Base-by-base conservation (phyloP, 1,140 invertebrate genomes). In the Drosophila littoralis region DNA sequence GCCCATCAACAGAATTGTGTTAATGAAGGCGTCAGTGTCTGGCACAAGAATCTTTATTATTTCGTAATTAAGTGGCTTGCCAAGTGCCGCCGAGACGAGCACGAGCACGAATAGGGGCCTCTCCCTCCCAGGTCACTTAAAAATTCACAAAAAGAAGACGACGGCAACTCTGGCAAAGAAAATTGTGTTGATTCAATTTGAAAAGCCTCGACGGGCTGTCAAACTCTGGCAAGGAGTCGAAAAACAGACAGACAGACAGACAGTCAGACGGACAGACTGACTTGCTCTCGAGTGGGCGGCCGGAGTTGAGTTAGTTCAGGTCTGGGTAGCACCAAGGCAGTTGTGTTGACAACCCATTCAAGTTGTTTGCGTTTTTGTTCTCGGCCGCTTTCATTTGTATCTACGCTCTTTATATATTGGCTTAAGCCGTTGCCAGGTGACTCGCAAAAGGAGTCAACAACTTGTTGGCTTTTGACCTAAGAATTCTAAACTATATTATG, bases 61-160 rank as follows among this genome's bases (percentile, higher is more conserved):
- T 88, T 88, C 84, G 76, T 88, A 89, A 88, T 89, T 84, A 88
- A 89, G 83, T 89, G 79, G 84, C 83, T 88, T 79, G 79, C 81
- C 72, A 70, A 81, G 68, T 74, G 67, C 50, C 28, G 66, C 6
- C 13, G 42, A 40, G 38, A 5, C 36, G 3, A 4, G 2, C 36
- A 12, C 8, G 2, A 40, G 38, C 38, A 40, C 12, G 38, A 22
- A 3, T 22, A 22, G 22, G 22, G 6, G 12, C 12, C 38, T 7
- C 7, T 7, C 1, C 13, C 60, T 51, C 70, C 48, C 40, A 65
- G 80, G 80, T 79, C 81, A 82, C 80, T 82, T 82, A 38, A 43
- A 57, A 58, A 77, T 81, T 50, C 70, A 59, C 60, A 70, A 54
- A 77, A 70, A 59, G 63, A 60, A 54, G 63, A 40, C 59, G 72